Base-by-base conservation (phyloP, 1,140 invertebrate genomes). In the Planococcus citri region DNA sequence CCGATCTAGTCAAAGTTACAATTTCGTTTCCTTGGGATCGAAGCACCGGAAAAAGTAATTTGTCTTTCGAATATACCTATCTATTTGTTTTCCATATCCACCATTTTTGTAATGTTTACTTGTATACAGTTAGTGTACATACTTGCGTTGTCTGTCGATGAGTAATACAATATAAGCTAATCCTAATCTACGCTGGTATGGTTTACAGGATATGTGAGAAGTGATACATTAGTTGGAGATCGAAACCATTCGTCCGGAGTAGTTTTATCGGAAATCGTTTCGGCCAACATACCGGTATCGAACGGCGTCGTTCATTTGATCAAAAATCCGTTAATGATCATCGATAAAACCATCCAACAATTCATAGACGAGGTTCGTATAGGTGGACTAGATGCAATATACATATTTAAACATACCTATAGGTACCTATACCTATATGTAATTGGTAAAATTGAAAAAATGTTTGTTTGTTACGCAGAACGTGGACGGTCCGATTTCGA, bases 251-350 rank as follows among this genome's bases (percentile, higher is more conserved):
- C 84, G 0, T 82, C 84, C 27, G 93, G 92, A 14, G 89, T 91
- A 4, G 92, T 95, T 3, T 75, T 93, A 21, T 88, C 91, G 1
- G 88, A 93, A 77, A 91, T 96, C 70, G 84, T 94, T 0, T 87
- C 87, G 77, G 88, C 87, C n/a, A 95, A 96, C 78, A 95, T 96
- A 73, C 92, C 93, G 0, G 90, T 95, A 3, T 86, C 86, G 75
- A 95, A 95, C 76, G 93, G 94, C 10, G 92, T 95, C 0, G 86
- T 95, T 1, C 94, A 96, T 80, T 82, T 96, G 25, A 95, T 95
- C 74, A 88, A 91, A 71, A 84, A 90, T 71, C 92, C 92, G 0
- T 80, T 96, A 0, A 93, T 95, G 87, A 86, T 95, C 38, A 88
- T 94, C 27, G 91, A 94, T 74, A 88, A 86, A 12, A 89, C 87